Base-by-base conservation (phyloP, 92 coral and sea anemone genomes). In the Anthopleura xanthogrammica region DNA sequence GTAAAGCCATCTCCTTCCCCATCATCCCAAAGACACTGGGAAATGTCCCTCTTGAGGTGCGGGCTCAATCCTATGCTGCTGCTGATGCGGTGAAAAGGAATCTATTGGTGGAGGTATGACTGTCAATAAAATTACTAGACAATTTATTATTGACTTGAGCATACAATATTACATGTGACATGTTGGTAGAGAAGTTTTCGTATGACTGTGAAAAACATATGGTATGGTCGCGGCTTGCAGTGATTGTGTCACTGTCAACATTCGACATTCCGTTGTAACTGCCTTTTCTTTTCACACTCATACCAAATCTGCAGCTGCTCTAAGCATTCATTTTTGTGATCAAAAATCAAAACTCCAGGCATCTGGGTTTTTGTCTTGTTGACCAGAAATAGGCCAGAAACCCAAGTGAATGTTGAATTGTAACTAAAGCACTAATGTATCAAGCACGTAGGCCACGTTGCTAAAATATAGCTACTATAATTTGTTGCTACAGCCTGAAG, bases 51-150 rank as follows among this genome's bases (percentile, higher is more conserved):
- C 46, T 96, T 64, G 85, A 79, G 43, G 93, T 94, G 78, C 92
- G 85, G 77, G 99, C 99, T 72, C 98, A 94, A 85, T 92, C 99
- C 60, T 52, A 77, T 14, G 75, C 80, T 39, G 91, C 90, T 0
- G 92, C 99, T 42, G 99, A 96, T 54, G 97, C 95, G 16, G 98
- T 96, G 19, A 83, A 82, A 62, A 76, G 97, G 56, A 88, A 72
- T 14, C 87, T 96, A 24, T 83, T 96, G 41, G 99, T 96, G 13
- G 96, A 96, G 99, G 99, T 95, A 72, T 68, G 96, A 20, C 74
- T 68, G 74, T 68, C 43, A 36, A 68, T 23, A 29, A 68, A 68
- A 23, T 10, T 2, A 5, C 5, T 22, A 11, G 36, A 19, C 1
- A 62, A 11, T 62, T 29, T 29, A 29, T 29, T n/a, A 62, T 19